Base-by-base conservation (phyloP, 1,140 invertebrate genomes). In the Araneus ventricosus region DNA sequence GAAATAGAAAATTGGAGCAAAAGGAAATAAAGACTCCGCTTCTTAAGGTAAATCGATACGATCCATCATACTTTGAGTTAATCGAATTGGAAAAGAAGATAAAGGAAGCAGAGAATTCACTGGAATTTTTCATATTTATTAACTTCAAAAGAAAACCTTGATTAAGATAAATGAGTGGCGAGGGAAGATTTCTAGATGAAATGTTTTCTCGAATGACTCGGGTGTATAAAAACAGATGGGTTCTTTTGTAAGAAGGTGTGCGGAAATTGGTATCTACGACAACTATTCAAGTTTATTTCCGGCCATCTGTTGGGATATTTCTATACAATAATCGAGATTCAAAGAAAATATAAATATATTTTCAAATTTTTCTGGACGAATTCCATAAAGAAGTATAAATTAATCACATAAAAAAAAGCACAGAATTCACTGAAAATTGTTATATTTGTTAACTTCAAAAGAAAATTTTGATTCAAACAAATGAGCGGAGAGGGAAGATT, bases 101-200 rank as follows among this genome's bases (percentile, higher is more conserved):
- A 52, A 52, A 2, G 17, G 17, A 10, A 52, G 10, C 45, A 8
- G 34, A 30, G 27, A 37, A 34, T 75, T 75, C 30, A 34, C 14
- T 10, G 20, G 70, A 75, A 75, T 34, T 75, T 75, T 75, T 75
- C 70, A 75, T 20, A 20, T 75, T 75, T 75, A 34, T 75, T 75
- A 37, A 37, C 70, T 75, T 75, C 14, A 2, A 30, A 34, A 75
- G 70, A 75, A 75, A 75, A 20, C 14, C 17, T 37, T 34, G 70
- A 75, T 75, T 75, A 75, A 75, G 70, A 75, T 75, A 75, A 75
- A 75, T 34, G 70, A 34, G 45, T 5, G n/a, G 8, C 10, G 10
- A 34, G 30, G 10, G 5, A 37, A 37, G 4, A 2, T 75, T 22
- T 34, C 63, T 27, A 30, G 8, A 30, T 14, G 30, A 34, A 20